Evolutionary conservation across 2,888 invertebrate genomes (phyloP).

Genomic region (Drosophila barbarae): DNA sequence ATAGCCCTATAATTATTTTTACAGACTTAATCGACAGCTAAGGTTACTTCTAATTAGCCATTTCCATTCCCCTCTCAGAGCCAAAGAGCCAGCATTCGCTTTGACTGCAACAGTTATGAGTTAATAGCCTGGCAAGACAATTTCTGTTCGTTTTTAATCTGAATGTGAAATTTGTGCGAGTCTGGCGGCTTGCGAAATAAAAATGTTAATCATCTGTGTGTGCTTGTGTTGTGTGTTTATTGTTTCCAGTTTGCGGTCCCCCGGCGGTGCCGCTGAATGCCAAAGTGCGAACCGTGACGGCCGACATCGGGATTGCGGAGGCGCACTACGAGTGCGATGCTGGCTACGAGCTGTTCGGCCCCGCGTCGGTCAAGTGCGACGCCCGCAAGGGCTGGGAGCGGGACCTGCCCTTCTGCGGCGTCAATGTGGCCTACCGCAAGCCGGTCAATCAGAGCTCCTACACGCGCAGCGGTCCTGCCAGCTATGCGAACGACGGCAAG

Average conservation of each 20-base stretch:
- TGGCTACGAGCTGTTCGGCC: constrained; percentile 93
- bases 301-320: constrained; percentile 80
- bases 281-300: constrained; percentile 81
- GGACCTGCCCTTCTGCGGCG: constrained; percentile 92
- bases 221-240: constrained; percentile 2
- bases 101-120: constrained; percentile 1
- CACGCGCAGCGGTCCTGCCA: constrained; percentile 89
- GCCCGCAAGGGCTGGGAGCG: constrained; percentile 88
- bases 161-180: constrained; percentile 10
- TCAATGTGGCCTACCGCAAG: constrained; percentile 91
- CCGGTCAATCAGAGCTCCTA: constrained; percentile 95
- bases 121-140: constrained; percentile 14
- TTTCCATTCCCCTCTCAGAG: no score
- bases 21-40: not conserved
- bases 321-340: constrained; percentile 92
- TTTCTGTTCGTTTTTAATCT: constrained; percentile 1
- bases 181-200: constrained; percentile 6
- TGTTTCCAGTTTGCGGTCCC: constrained; percentile 84
- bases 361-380: constrained; percentile 85
- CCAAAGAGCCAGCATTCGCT: not conserved
- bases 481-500: constrained; percentile 93
- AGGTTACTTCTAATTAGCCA: constrained; percentile 10
- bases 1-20: not conserved
- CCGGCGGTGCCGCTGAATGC: constrained; percentile 93
- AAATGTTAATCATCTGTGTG: constrained; percentile 11